Conservation (phyloP, 2,113 vertebrate species). For the Apodemus speciosus region DNA sequence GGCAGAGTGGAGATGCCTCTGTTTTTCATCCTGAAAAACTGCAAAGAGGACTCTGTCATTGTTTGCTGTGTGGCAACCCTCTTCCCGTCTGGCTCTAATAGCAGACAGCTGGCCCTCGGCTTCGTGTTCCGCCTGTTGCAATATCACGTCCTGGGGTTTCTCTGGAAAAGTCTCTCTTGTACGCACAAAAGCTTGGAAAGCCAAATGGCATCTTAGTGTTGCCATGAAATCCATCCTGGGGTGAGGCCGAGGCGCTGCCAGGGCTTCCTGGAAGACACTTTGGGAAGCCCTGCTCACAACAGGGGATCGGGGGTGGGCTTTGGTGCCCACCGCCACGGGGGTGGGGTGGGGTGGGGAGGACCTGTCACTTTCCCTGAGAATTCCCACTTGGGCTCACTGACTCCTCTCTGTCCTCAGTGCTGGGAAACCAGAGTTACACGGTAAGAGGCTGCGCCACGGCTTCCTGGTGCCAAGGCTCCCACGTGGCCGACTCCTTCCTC, state of each 20-base stretch:
- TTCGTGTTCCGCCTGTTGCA: neutral
- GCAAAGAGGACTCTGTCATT: neutral
- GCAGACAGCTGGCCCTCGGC: neutral
- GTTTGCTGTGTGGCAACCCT: neutral
- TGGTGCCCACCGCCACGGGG: neutral
- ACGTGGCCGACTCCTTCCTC: constrained; percentile 52
- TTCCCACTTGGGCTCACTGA: neutral
- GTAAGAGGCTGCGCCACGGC: constrained; percentile 60
- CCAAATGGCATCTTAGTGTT: neutral
- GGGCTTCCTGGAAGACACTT: neutral
- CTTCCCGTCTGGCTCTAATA: neutral
- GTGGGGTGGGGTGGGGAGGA: too few species aligned
- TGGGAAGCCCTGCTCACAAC: neutral
- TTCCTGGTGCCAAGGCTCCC: constrained; percentile 67
- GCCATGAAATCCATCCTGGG: too few species aligned
- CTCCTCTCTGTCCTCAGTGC: constrained; percentile 41
- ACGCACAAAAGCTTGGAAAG: neutral
- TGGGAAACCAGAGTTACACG: neutral
- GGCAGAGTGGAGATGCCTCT: neutral
- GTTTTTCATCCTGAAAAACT: constrained; percentile 29
- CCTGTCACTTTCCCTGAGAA: neutral
- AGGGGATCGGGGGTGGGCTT: neutral
- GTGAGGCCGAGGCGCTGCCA: neutral
- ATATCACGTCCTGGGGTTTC: constrained; percentile 22
- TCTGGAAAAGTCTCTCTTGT: constrained; percentile 45